Base-by-base conservation (phyloP, 92 coral and sea anemone genomes). In the Actinostola sp. region DNA sequence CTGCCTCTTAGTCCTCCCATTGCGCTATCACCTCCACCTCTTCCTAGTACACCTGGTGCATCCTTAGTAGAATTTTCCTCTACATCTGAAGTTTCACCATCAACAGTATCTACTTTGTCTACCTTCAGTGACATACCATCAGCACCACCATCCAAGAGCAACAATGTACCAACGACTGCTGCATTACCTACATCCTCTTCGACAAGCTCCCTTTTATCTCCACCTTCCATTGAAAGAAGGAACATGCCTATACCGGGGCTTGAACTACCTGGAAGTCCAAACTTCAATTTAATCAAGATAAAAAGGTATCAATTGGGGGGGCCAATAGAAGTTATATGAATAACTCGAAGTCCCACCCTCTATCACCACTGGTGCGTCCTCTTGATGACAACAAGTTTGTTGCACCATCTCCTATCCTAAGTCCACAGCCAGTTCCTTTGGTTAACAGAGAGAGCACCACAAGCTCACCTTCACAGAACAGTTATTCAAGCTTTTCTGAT, bases 231-330 rank as follows among this genome's bases (percentile, higher is more conserved):
- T 16, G 45, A 68, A 52, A 51, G 74, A 35, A 55, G 33, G 16
- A 56, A 28, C 26, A 68, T 68, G 63, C 2, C 8, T 7, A 68
- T 68, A 52, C 74, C 74, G 8, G 74, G 74, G 14, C 39, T 68
- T 10, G 74, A 68, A 11, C 74, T 62, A 0, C 50, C 74, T 30
- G 74, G 74, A 2, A 68, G 74, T 11, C 74, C 61, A 1, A 43
- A 11, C 29, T 66, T 66, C 30, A 33, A 66, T 54, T 50, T 68
- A 29, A 26, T 50, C 17, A 50, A 41, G 74, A 68, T 15, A 57
- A 57, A 26, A 52, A 51, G n/a, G 48, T 50, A 30, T 50, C 45
- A 33, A 16, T 68, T 28, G 31, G 24, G 16, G 28, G 41, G 34
- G 25, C 3, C 5, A 5, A 30, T 12, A 5, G 10, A 6, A 16